Conservation (phyloP, 2,888 invertebrate species). For the Thecophora atra region DNA sequence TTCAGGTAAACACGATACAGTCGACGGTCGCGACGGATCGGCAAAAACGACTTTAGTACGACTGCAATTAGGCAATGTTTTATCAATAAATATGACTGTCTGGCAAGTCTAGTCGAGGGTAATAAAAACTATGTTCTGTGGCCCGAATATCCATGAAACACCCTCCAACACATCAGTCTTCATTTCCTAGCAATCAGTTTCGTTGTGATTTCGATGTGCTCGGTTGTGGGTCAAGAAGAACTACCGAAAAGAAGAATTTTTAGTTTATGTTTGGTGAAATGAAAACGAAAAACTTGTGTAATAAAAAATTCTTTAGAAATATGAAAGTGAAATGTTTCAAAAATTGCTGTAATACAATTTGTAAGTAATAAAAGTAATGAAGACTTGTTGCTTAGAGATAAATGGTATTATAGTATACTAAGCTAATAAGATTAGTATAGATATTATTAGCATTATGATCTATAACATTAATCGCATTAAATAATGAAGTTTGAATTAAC, state of each 20-base stretch:
- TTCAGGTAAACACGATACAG: constrained; percentile 27
- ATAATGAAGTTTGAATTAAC: neutral
- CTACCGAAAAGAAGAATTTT: neutral
- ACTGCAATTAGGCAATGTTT: constrained; percentile 56
- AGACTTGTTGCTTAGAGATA: no score
- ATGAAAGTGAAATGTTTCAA: constrained; percentile 42
- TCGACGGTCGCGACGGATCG: neutral
- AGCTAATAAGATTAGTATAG: no score
- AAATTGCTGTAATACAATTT: constrained; percentile 45
- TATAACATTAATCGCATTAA: no score
- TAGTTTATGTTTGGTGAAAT: neutral
- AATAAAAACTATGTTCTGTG: constrained; percentile 6
- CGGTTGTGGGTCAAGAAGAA: constrained; percentile 6
- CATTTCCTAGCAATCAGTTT: constrained; percentile 28
- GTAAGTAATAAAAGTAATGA: constrained; percentile 45
- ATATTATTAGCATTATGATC: no score
- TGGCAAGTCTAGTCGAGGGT: constrained; percentile 40
- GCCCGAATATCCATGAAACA: neutral
- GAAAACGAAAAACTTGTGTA: neutral
- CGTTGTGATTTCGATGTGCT: constrained; percentile 25
- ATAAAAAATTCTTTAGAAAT: constrained; percentile 13
- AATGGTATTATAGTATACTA: no score
- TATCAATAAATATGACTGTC: constrained; percentile 60
- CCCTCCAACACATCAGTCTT: constrained; percentile 14
- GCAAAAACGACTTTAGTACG: constrained; percentile 13